A percentile compares a stretch with the other conserved stretches of the same genome.
phyloP scores from a whole-genome alignment of 2,113 vertebrate genomes.

The Gasterosteus nipponicus region DNA sequence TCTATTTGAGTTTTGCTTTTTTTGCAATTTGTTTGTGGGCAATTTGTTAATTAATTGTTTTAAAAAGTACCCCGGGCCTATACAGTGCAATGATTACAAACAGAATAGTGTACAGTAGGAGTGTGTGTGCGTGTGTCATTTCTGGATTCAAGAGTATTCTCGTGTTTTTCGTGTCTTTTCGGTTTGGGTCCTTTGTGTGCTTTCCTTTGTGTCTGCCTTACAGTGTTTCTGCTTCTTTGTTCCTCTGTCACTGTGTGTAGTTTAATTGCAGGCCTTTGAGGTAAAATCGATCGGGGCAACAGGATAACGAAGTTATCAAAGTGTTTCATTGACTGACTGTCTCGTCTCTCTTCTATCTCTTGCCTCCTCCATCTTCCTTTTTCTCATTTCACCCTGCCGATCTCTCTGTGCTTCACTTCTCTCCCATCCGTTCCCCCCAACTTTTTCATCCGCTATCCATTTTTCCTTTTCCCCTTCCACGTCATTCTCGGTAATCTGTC shows the following conservation, averaged over 20 bases:
- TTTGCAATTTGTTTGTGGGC: background rate
- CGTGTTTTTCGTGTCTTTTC: background rate
- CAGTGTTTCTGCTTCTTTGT: constrained; percentile 45
- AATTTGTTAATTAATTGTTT: background rate
- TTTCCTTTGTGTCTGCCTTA: constrained; percentile 18
- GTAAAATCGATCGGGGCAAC: constrained; percentile 67
- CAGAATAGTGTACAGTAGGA: background rate
- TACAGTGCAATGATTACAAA: background rate
- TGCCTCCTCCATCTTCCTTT: constrained; percentile 35
- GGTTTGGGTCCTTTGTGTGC: background rate
- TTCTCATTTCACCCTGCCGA: constrained; percentile 11
- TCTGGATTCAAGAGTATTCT: background rate
- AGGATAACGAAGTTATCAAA: constrained; percentile 76
- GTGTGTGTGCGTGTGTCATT: background rate
- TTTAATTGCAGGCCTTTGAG: constrained; percentile 69
- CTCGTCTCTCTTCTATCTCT: constrained; percentile 58
- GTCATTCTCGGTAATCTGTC: background rate
- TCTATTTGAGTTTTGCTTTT: background rate
- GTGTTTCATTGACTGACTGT: constrained; percentile 73
- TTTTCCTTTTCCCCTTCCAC: background rate
- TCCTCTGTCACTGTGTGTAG: constrained; percentile 53
- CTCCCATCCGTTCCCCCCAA: constrained; percentile 15
- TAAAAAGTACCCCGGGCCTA: background rate
- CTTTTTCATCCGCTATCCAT: constrained; percentile 1
- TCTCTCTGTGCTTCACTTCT: constrained; percentile 16